These are phyloP conservation scores for Drosophila pseudotakahashii DNA, from an alignment of 2,888 invertebrate genomes.

Conservation along the genomic window DNA sequence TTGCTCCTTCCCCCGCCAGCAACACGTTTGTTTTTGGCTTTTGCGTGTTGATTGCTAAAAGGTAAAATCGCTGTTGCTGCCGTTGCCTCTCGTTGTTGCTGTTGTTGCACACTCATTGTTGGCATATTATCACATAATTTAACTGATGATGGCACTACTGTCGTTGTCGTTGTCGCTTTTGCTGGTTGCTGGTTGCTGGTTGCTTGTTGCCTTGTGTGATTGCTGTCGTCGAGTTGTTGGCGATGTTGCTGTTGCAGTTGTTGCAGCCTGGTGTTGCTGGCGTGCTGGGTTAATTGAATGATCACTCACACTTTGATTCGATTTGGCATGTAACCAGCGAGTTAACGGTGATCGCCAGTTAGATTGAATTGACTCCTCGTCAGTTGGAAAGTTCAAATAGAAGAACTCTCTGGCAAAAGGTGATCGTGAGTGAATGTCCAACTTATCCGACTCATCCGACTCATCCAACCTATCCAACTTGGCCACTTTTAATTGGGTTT, in stretches of 20 bases:
- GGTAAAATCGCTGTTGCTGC: constrained; percentile 37
- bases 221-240: constrained; percentile 20
- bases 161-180: constrained; percentile 24
- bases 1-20: constrained; percentile 21
- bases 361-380: constrained; percentile 43
- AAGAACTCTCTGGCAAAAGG: constrained; percentile 26
- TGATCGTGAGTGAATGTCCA: constrained; percentile 70
- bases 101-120: constrained; percentile 80
- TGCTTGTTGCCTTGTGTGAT: constrained; percentile 5
- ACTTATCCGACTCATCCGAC: not conserved
- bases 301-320: constrained; percentile 80
- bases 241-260: constrained; percentile 14
- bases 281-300: constrained; percentile 79
- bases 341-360: constrained; percentile 74
- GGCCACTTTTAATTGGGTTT: constrained; percentile 24
- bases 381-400: constrained; percentile 22
- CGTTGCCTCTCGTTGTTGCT: constrained; percentile 24
- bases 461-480: too few relatives aligned
- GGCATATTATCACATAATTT: constrained; percentile 80
- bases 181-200: constrained; percentile 25
- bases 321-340: constrained; percentile 68
- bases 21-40: constrained; percentile 77
- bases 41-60: constrained; percentile 74
- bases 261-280: constrained; percentile 55
- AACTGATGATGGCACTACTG: constrained; percentile 78